Evolutionary conservation across 2,888 invertebrate species (phyloP), one percentile per base, ranked within the genome.

Genomic region (Melieria picta): DNA sequence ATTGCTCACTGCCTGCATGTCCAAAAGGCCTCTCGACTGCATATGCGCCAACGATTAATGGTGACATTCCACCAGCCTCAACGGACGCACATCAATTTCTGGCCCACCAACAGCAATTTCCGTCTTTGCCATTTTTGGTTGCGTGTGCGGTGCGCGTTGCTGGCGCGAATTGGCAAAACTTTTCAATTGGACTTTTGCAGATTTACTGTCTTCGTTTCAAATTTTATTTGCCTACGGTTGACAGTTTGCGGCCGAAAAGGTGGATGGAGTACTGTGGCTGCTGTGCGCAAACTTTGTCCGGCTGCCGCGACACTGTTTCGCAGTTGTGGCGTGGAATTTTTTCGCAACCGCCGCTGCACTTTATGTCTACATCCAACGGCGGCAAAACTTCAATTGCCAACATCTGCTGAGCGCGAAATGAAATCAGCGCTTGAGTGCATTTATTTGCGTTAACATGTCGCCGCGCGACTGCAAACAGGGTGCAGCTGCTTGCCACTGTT

Each of bases 121-220:
- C 30, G 30, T 30, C 30, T 2, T 30, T 30, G 30, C 30, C 30
- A 30, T 30, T 30, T 30, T 30, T 30, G 56, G 11, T 6, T 9
- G 58, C 43, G 7, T 30, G 58, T 58, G 16, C 43, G 43, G 1
- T 50, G 10, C 13, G 11, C 57, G 7, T 7, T 57, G 57, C 13
- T 57, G 2, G 30, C 30, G 30, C 30, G 30, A 30, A 30, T 30
- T 30, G 4, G 58, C 7, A 57, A 77, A 77, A 77, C 73, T 77
- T 78, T 78, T 78, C 77, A 77, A 78, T 78, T 78, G 78, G 76
- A 78, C 78, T 77, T 30, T 77, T 76, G 75, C 73, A 76, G 78
- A 77, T 76, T 76, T 76, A 77, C 74, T 76, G 75, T 76, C 76
- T 77, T 76, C 73, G 75, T 75, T 72, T 73, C 62, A 76, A 77